Evolutionary conservation across 2,113 vertebrate genomes (phyloP), one percentile per base, ranked within the genome.

Genomic region (Leptobrachium ailaonicum): DNA sequence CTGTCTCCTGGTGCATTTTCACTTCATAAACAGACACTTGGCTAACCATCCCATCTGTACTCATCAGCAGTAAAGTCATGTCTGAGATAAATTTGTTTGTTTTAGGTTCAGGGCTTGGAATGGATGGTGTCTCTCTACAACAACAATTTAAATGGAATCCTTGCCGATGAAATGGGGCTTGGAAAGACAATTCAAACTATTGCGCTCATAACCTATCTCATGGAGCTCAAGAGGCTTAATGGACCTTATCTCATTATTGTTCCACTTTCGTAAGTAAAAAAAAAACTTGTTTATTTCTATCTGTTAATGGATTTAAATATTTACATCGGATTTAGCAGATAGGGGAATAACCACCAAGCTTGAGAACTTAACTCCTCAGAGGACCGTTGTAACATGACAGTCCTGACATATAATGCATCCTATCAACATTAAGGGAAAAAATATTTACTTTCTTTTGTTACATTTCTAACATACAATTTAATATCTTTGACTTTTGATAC

Each of bases 121-220:
- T 99, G 98, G 98, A 97, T 99, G 98, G 98, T 99, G 87, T 99
- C 98, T 12, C 88, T 99, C 56, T 99, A 98, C 88, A 98, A 99
- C 90, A 99, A 99, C 91, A 99, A 99, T 87, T 87, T 99, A 71
- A 99, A 99, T 62, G 97, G 97, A 80, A 99, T 99, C 90, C 91
- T 99, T 87, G 97, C 97, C 63, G 98, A 99, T 82, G 98, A 99
- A 88, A 99, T 99, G 98, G 98, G 98, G 10, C 91, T 99, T 0
- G 97, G 97, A 82, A 99, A 99, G 89, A 99, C 97, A 84, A 99
- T 99, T 88, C 98, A 99, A 86, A 99, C 98, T 83, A 98, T 99
- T 80, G 98, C 95, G 10, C 97, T 99, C 68, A 97, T 99, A 89
- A 99, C 98, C 63, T 99, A 99, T 82, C 91, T 99, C 89, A 99